Base-by-base conservation (phyloP, 2,888 invertebrate genomes). In the Endotricha flammealis region DNA sequence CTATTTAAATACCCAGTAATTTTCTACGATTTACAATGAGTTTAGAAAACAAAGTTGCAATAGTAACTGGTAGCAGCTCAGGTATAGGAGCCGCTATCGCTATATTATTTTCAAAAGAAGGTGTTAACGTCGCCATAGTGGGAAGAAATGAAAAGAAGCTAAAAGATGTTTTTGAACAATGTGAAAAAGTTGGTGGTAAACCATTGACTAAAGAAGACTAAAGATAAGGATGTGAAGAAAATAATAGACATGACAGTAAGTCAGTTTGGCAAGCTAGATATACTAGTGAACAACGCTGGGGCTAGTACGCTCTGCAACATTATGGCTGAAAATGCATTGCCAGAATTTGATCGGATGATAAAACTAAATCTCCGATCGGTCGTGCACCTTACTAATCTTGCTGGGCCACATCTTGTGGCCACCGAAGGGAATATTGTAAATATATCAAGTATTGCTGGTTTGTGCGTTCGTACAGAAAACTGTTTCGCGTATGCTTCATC, bases 271-370 rank as follows among this genome's bases (percentile, higher is more conserved):
- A 58, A 52, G 42, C 33, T 66, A 5, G 58, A 69, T 32, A 43
- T 67, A 13, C 39, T 67, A 31, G 47, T 70, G 1, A 69, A 70
- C 30, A 67, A 63, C 24, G 65, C 58, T 1, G 67, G 63, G 0
- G 45, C 53, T 1, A 36, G 20, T 11, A 13, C 29, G 9, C 5
- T 16, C 2, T 43, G 38, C 3, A 54, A 48, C 33, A 55, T 64
- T 28, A 30, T 46, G 2, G 53, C 53, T 3, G 45, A 54, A 8
- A 38, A 53, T 12, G 55, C 53, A 1, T 52, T 68, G 36, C 35
- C 44, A 39, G 41, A 41, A 3, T 64, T 53, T 35, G 64, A 68
- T 37, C 28, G 53, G 8, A 39, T 54, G 0, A 53, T 63, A 35
- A 36, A 38, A 10, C 51, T 50, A n/a, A 64, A 67, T 46, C 49